Conservation (phyloP, 2,888 invertebrate species). For the Strigamia maritima region DNA sequence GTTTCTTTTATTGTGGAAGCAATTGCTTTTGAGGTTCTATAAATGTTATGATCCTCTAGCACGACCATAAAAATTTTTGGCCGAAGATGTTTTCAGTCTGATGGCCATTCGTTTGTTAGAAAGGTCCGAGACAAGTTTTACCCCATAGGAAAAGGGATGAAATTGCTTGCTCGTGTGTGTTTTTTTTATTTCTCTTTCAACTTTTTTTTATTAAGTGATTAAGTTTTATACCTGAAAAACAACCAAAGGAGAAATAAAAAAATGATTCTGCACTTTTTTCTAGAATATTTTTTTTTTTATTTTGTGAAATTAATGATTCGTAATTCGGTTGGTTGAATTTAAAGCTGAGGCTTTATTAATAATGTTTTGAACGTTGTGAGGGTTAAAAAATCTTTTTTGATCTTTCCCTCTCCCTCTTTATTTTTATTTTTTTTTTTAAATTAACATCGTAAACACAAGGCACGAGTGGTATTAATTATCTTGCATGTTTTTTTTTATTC, state of each 20-base stretch:
- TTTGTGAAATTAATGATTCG: slow-evolving; percentile 2
- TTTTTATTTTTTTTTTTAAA: neutral
- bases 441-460: neutral
- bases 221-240: slow-evolving; percentile 17
- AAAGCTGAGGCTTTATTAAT: neutral
- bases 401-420: neutral
- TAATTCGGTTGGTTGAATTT: neutral
- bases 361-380: neutral
- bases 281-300: neutral
- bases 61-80: neutral
- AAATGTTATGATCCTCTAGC: slow-evolving; percentile 9
- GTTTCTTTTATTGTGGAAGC: slow-evolving; percentile 4
- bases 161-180: slow-evolving; percentile 21
- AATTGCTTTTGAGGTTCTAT: slow-evolving; percentile 17
- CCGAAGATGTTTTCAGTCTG: neutral
- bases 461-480: slow-evolving; percentile 25
- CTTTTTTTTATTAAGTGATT: neutral
- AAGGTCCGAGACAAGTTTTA: slow-evolving; percentile 7
- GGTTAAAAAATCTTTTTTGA: too few species aligned
- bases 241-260: neutral
- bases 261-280: neutral
- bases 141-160: neutral
- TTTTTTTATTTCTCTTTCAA: neutral
- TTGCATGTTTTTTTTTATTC: neutral
- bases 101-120: slow-evolving; percentile 18